Evolutionary conservation across 2,113 vertebrate genomes (phyloP).

Genomic region (Sylvia atricapilla): DNA sequence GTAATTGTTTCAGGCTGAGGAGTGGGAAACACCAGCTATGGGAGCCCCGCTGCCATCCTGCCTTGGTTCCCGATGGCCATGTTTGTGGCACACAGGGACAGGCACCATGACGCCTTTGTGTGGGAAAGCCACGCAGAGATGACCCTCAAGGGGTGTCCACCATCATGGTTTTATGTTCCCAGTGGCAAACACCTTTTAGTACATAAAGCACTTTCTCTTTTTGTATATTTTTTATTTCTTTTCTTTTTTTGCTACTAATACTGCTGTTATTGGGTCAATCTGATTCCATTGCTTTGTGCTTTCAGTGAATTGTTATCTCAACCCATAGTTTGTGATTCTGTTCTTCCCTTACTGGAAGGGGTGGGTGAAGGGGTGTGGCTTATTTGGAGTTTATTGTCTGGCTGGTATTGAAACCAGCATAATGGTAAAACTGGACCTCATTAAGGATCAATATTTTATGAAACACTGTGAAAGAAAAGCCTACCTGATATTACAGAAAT

Average conservation of each 20-base stretch:
- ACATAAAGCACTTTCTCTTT: neutral
- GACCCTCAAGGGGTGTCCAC: fast-evolving
- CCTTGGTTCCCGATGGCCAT: fast-evolving
- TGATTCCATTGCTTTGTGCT: neutral
- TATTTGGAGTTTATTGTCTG: neutral
- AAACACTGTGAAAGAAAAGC: neutral
- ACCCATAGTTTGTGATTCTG: neutral
- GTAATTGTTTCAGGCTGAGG: neutral
- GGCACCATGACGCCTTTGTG: fast-evolving
- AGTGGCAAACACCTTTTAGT: neutral
- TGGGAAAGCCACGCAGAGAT: fast-evolving
- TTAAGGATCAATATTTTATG: neutral
- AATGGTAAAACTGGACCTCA: neutral
- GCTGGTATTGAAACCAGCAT: neutral
- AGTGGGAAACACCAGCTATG: fast-evolving
- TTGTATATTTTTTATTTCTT: neutral
- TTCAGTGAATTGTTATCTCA: neutral
- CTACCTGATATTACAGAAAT: neutral
- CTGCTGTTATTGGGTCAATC: neutral
- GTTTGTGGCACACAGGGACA: fast-evolving
- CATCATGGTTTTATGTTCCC: neutral
- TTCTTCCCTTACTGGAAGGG: neutral
- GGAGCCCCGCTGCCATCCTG: neutral
- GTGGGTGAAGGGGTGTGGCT: neutral
- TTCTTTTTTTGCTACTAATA: neutral